Conservation (phyloP, 2,888 invertebrate species). For the Amiota mariae region DNA sequence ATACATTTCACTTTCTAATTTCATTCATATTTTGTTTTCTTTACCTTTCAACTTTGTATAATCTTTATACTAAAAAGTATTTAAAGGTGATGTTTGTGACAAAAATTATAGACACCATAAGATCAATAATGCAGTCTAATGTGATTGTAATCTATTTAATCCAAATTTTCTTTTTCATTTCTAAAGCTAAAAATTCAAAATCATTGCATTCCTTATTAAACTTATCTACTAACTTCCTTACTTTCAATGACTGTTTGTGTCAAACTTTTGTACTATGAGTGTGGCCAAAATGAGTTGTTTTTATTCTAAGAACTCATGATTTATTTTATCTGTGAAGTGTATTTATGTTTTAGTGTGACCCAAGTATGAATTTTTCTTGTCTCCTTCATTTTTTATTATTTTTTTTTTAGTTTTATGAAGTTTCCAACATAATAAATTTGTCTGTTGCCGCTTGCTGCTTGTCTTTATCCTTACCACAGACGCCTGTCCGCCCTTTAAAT, state of each 20-base stretch:
- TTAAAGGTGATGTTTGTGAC: no score
- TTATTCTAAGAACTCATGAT: no score
- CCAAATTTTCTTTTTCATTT: no score
- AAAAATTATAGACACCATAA: no score
- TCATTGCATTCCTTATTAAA: no score
- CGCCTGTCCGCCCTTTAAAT: conserved; percentile 50
- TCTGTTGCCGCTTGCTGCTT: conserved; percentile 3
- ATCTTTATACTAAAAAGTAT: no score
- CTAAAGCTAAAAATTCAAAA: no score
- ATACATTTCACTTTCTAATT: background rate
- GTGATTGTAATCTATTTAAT: no score
- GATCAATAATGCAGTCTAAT: no score
- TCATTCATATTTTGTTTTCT: no score
- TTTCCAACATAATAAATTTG: conserved; percentile 62
- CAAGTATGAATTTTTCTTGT: conserved; percentile 37
- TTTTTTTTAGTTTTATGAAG: conserved; percentile 60
- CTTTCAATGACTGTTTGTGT: background rate
- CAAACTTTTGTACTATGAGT: background rate
- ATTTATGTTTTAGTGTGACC: conserved; percentile 3
- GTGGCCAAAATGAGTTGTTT: background rate
- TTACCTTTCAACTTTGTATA: background rate
- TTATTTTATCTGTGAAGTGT: background rate
- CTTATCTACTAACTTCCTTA: no score
- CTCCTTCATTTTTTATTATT: no score
- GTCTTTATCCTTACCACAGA: conserved; percentile 15